phyloP scores from a whole-genome alignment of 2,797 vertebrate species.

The Etheostoma nigrum region DNA sequence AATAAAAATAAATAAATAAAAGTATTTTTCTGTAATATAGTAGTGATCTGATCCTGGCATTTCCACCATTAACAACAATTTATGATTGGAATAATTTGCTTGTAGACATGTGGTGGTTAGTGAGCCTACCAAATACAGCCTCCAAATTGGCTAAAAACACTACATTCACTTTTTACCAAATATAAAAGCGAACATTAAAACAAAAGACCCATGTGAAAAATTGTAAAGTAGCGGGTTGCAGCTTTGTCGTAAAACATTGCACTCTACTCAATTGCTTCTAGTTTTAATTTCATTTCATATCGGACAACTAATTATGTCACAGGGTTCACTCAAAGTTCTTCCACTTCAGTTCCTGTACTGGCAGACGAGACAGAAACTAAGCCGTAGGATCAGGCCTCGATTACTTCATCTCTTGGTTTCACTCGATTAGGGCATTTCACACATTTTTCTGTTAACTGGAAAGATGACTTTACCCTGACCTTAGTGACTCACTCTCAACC shows the following conservation, averaged over 20 bases:
- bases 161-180: background rate
- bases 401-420: conserved; percentile 27
- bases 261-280: background rate
- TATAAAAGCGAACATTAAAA: background rate
- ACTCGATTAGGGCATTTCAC: background rate
- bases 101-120: background rate
- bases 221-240: background rate
- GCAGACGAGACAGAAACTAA: background rate
- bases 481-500: background rate
- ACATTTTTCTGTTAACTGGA: background rate
- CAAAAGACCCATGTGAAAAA: background rate
- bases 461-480: background rate
- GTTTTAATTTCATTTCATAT: background rate
- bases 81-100: background rate
- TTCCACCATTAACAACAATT: background rate
- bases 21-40: background rate
- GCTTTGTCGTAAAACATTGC: background rate
- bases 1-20: background rate
- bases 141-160: background rate
- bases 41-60: background rate
- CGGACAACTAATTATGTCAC: background rate
- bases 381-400: accelerated
- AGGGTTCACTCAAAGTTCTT: background rate
- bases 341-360: background rate
- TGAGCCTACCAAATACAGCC: background rate